Evolutionary conservation across 2,797 vertebrate genomes (phyloP).

Genomic region (Chiloscyllium punctatum): DNA sequence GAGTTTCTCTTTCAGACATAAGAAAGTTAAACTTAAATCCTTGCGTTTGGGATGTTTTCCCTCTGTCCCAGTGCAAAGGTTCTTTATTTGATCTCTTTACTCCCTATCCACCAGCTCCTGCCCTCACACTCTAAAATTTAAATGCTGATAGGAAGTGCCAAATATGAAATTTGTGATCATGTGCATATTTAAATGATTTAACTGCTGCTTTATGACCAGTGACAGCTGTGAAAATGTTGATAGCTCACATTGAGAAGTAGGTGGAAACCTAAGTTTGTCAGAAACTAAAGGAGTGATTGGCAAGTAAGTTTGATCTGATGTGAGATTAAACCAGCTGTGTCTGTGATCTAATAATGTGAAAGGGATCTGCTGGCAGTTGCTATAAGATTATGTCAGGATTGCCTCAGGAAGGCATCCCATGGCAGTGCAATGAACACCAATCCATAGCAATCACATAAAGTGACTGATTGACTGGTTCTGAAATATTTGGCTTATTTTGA

Average conservation of each 20-base stretch:
- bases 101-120: too few relatives aligned
- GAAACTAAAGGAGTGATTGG: constrained; percentile 53
- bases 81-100: not conserved
- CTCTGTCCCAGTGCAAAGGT: not conserved
- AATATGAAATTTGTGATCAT: not conserved
- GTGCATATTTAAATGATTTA: not conserved
- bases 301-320: constrained; percentile 52
- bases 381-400: not conserved
- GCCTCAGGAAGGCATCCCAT: not conserved
- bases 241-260: constrained; percentile 50
- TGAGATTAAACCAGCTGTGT: not conserved
- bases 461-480: not conserved
- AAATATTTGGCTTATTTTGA: not conserved
- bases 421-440: too few relatives aligned
- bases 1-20: too few relatives aligned
- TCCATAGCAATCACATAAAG: too few relatives aligned
- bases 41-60: not conserved
- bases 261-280: constrained; percentile 44
- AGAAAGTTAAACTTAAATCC: not conserved
- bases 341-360: not conserved
- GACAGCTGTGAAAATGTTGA: constrained; percentile 56
- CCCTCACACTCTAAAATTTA: not conserved
- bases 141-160: not conserved
- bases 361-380: not conserved
- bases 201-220: not conserved